Percentiles rank a stretch among this genome's conserved stretches.
Conservation (phyloP, 2,888 invertebrate genomes). For the Drosophila paucipuncta region DNA sequence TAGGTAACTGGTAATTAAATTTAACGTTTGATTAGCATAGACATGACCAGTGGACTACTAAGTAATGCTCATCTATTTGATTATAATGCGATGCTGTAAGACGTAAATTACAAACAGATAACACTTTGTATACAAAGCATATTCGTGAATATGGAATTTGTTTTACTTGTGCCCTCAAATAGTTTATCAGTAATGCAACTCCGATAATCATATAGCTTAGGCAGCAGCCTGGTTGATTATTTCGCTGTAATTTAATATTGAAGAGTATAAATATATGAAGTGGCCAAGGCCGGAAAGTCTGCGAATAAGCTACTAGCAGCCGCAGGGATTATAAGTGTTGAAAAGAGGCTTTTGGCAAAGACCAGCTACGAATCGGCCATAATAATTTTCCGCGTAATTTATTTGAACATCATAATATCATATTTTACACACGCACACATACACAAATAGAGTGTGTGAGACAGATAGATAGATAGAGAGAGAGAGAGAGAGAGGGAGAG, state of each 20-base stretch:
- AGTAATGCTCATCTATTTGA: not conserved
- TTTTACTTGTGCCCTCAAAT: not conserved
- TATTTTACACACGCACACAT: slow-evolving; percentile 59
- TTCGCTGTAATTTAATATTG: not conserved
- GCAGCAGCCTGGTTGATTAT: not conserved
- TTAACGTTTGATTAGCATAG: not conserved
- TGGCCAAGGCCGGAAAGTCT: slow-evolving; percentile 5
- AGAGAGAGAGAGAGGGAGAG: not conserved
- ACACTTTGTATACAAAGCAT: not conserved
- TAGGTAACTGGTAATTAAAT: not conserved
- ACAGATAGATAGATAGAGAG: not conserved
- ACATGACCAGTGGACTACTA: not conserved
- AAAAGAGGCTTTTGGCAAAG: slow-evolving; percentile 4
- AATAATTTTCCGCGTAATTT: slow-evolving; percentile 81
- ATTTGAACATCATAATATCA: slow-evolving; percentile 78
- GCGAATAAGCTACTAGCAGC: slow-evolving; percentile 1
- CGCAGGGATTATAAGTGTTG: not conserved
- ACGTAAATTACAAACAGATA: not conserved
- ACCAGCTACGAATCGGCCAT: slow-evolving; percentile 63
- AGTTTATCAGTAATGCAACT: not conserved
- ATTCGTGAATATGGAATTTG: not conserved
- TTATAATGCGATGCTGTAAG: not conserved
- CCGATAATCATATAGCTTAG: not conserved
- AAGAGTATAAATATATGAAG: slow-evolving; percentile 37
- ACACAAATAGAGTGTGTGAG: slow-evolving; percentile 5